Percentiles rank a stretch among this genome's conserved stretches.
These are phyloP conservation scores for Drosophila saltans DNA, from an alignment of 1,140 invertebrate species.

Conservation along the genomic window DNA sequence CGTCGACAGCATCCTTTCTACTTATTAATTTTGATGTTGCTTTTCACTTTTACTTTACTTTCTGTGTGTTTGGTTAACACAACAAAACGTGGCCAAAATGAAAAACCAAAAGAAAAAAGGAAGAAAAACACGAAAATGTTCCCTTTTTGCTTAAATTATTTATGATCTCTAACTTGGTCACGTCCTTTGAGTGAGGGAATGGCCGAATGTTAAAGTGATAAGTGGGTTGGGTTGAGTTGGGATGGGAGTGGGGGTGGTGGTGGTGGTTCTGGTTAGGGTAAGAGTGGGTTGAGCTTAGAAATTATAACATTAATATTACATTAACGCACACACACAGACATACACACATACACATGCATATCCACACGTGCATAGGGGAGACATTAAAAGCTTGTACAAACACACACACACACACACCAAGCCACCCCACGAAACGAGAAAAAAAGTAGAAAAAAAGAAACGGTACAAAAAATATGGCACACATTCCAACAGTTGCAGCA, in stretches of 20 bases:
- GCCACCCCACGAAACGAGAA: slow-evolving; percentile 55
- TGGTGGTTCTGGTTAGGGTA: background rate
- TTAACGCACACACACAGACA: slow-evolving; percentile 58
- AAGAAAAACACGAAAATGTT: slow-evolving; percentile 23
- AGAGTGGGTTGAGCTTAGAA: slow-evolving; percentile 39
- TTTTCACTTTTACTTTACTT: slow-evolving; percentile 77
- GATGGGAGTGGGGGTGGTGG: no score
- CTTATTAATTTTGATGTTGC: slow-evolving; percentile 81
- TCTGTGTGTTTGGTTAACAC: slow-evolving; percentile 66
- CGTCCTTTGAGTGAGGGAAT: slow-evolving; percentile 30
- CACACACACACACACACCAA: slow-evolving; percentile 37
- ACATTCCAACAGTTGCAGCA: slow-evolving; percentile 78
- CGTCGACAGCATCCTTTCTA: slow-evolving; percentile 71
- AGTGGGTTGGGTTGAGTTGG: background rate
- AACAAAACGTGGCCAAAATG: slow-evolving; percentile 39
- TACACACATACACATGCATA: slow-evolving; percentile 23
- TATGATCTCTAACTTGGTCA: slow-evolving; percentile 49
- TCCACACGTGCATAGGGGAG: slow-evolving; percentile 66
- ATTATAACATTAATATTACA: slow-evolving; percentile 82
- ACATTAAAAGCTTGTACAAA: slow-evolving; percentile 70
- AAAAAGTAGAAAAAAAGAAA: slow-evolving; percentile 11
- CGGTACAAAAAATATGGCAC: slow-evolving; percentile 57
- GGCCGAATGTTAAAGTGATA: background rate
- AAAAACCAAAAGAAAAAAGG: background rate
- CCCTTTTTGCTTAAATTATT: slow-evolving; percentile 63